These are phyloP conservation scores for Lagodon rhomboides DNA, from an alignment of 2,797 vertebrate species.

Conservation along the genomic window DNA sequence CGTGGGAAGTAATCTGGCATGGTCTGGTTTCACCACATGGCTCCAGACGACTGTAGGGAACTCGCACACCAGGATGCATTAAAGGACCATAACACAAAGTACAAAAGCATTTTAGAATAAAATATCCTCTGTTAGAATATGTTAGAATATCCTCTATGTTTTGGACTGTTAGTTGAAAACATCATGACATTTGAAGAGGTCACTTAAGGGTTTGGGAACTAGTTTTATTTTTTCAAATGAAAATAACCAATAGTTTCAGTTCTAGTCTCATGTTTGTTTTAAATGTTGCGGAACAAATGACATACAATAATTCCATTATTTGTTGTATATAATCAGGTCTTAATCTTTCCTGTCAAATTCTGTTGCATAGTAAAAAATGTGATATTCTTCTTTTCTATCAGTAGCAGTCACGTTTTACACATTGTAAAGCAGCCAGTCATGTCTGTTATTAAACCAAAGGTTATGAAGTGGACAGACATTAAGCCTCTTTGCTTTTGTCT, in stretches of 20 bases:
- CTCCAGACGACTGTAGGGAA: neutral
- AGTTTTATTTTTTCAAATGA: too few species aligned
- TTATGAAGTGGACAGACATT: slow-evolving; percentile 65
- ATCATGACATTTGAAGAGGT: too few species aligned
- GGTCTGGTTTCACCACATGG: slow-evolving; percentile 35
- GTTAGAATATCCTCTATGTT: too few species aligned
- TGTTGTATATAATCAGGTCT: neutral
- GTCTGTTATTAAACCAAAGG: slow-evolving; percentile 52
- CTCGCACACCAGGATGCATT: neutral
- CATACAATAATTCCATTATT: neutral
- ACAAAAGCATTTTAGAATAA: too few species aligned
- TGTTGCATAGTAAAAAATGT: neutral
- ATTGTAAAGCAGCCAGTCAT: neutral
- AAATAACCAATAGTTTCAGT: too few species aligned
- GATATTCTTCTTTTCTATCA: neutral
- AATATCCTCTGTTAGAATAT: too few species aligned
- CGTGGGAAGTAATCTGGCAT: slow-evolving; percentile 43
- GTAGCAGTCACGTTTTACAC: neutral
- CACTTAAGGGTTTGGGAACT: too few species aligned
- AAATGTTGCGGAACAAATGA: too few species aligned
- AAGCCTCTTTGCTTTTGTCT: slow-evolving; percentile 76
- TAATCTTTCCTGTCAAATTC: neutral
- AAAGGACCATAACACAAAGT: neutral
- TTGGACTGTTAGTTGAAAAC: too few species aligned
- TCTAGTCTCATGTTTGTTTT: too few species aligned